Base-by-base conservation (phyloP, 2,888 invertebrate genomes). In the Malthinus flaveolus region DNA sequence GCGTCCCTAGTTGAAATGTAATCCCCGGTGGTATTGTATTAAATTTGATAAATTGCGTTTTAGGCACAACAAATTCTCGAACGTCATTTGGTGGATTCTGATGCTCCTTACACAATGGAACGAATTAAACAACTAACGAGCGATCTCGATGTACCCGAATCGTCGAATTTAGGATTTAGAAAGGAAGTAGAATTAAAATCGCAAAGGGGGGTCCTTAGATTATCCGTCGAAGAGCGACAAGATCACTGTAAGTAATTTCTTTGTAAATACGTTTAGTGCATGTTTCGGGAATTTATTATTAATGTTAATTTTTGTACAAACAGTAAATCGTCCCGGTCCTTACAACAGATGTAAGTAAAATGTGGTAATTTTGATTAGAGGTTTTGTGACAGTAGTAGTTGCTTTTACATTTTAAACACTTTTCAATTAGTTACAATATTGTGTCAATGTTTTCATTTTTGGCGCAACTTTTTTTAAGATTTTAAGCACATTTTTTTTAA, bases 41-140 rank as follows among this genome's bases (percentile, higher is more conserved):
- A 7, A 11, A 36, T 8, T 37, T n/a, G n/a, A n/a, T n/a, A n/a
- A n/a, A n/a, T n/a, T 23, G 23, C 1, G 31, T 15, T 32, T 62
- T 82, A 93, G 92, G 89, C 91, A 1, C 86, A 85, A 67, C 86
- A 89, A 77, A 90, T 95, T 67, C 80, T 95, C 74, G 93, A 96
- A 79, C 85, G 95, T 58, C 97, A 97, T 80, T 83, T 96, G 64
- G 88, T 96, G 39, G 86, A 93, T 61, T 87, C 90, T 1, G 87
- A 90, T 66, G 83, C 83, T 46, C 85, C 87, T n/a, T 91, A 86
- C 76, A 90, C 91, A 59, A 91, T 94, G 84, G 89, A 90, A 59
- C 88, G 90, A 73, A 81, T 93, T 63, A 87, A 87, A 73, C 80
- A 84, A 66, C 79, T 88, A 63, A 86, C 86, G n/a, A 87, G 87